Conservation (phyloP, 2,797 vertebrate species). For the Pteronotus mesoamericanus region DNA sequence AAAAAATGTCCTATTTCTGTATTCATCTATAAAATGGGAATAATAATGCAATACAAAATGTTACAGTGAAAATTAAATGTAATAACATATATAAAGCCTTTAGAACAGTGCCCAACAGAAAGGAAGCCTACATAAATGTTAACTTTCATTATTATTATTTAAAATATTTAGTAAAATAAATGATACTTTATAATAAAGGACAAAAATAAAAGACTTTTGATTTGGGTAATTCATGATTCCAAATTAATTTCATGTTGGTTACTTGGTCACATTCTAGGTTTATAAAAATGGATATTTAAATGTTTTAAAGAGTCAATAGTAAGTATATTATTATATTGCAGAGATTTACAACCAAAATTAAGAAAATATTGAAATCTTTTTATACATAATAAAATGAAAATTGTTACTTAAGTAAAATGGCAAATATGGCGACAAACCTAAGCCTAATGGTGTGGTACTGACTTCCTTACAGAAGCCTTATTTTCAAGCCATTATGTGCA, state of each 20-base stretch:
- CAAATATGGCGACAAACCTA: background rate
- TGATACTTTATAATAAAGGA: background rate
- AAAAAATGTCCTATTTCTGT: background rate
- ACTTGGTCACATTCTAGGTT: background rate
- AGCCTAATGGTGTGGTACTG: background rate
- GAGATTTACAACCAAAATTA: background rate
- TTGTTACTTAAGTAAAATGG: background rate
- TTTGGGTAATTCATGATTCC: background rate
- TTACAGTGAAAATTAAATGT: background rate
- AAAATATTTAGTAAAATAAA: background rate
- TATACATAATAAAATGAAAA: background rate
- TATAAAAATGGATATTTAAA: background rate
- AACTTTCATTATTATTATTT: slow-evolving; percentile 4
- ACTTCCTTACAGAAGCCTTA: background rate
- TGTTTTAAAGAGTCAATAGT: background rate
- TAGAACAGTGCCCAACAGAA: background rate
- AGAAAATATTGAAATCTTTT: background rate
- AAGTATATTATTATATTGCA: background rate
- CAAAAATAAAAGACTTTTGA: background rate
- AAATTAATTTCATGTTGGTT: background rate
- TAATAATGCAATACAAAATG: background rate
- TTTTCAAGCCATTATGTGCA: background rate
- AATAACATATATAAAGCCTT: background rate
- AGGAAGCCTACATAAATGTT: background rate
- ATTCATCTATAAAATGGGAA: background rate